These are phyloP conservation scores for Petromus typicus DNA, from an alignment of 2,113 vertebrate species.

Conservation along the genomic window DNA sequence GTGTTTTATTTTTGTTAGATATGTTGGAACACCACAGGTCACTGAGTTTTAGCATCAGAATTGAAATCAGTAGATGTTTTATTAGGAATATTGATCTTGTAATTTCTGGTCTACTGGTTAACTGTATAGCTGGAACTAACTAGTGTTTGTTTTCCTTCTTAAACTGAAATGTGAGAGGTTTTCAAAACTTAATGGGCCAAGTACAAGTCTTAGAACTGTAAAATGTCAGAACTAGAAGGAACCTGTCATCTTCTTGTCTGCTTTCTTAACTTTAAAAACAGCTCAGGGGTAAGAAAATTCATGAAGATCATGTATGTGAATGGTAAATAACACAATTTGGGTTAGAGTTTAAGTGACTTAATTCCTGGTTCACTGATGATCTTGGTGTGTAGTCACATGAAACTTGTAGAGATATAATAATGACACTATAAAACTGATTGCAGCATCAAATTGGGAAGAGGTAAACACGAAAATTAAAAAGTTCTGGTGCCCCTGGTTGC, in stretches of 20 bases:
- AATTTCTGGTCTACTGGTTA: slow-evolving; percentile 3
- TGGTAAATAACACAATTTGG: slow-evolving; percentile 11
- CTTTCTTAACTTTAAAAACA: slow-evolving; percentile 1
- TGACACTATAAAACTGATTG: neutral
- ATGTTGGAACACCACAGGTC: neutral
- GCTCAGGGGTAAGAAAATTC: neutral
- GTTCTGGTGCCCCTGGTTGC: neutral
- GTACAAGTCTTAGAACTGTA: neutral
- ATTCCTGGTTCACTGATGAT: neutral
- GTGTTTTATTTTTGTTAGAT: neutral
- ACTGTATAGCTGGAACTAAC: neutral
- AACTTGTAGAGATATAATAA: neutral
- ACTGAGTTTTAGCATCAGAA: neutral
- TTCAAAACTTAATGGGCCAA: neutral
- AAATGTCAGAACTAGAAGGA: neutral
- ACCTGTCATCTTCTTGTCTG: neutral
- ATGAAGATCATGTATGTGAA: neutral
- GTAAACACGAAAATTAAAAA: neutral
- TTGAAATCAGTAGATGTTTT: neutral
- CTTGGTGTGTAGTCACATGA: neutral
- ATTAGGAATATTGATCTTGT: neutral
- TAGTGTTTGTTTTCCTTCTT: neutral
- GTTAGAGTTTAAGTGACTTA: neutral
- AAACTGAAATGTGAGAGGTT: neutral
- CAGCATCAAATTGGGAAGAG: neutral